Conservation (phyloP, 2,113 vertebrate genomes). For the Embiotoca jacksoni region DNA sequence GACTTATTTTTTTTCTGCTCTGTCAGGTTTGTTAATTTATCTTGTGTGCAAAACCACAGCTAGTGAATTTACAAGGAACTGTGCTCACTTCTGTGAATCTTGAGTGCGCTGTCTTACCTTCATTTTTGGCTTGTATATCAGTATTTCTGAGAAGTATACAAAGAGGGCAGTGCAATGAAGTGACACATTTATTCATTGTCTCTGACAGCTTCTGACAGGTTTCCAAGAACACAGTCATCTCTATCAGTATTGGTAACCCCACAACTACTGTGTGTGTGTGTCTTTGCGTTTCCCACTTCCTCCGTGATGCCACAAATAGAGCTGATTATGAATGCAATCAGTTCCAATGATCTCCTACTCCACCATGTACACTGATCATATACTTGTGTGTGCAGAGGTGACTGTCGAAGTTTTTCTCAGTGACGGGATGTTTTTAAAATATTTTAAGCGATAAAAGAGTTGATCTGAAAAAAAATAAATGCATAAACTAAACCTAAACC, state of each 20-base stretch:
- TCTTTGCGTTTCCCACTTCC: constrained; percentile 70
- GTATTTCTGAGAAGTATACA: constrained; percentile 76
- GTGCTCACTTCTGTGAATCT: constrained; percentile 69
- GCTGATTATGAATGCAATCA: constrained; percentile 69
- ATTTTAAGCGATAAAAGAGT: neutral
- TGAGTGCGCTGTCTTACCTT: constrained; percentile 33
- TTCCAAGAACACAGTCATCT: constrained; percentile 77
- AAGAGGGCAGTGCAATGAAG: constrained; percentile 58
- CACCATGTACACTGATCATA: constrained; percentile 7
- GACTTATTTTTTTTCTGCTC: constrained; percentile 22
- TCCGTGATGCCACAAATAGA: constrained; percentile 69
- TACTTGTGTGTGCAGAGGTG: constrained; percentile 22
- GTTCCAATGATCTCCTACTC: constrained; percentile 50
- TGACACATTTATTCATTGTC: constrained; percentile 75
- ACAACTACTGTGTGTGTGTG: constrained; percentile 29
- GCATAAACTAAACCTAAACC: neutral
- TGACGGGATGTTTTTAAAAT: constrained; percentile 6
- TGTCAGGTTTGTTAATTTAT: constrained; percentile 51
- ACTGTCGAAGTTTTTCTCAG: neutral
- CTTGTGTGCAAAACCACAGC: constrained; percentile 34
- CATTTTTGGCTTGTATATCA: constrained; percentile 55
- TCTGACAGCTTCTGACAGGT: constrained; percentile 59
- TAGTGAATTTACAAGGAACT: constrained; percentile 66
- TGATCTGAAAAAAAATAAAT: neutral
- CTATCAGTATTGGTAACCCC: constrained; percentile 67